Evolutionary conservation across 2,797 vertebrate species (phyloP), one percentile per base, ranked within the genome.

Genomic region (Spinus olivaceus): DNA sequence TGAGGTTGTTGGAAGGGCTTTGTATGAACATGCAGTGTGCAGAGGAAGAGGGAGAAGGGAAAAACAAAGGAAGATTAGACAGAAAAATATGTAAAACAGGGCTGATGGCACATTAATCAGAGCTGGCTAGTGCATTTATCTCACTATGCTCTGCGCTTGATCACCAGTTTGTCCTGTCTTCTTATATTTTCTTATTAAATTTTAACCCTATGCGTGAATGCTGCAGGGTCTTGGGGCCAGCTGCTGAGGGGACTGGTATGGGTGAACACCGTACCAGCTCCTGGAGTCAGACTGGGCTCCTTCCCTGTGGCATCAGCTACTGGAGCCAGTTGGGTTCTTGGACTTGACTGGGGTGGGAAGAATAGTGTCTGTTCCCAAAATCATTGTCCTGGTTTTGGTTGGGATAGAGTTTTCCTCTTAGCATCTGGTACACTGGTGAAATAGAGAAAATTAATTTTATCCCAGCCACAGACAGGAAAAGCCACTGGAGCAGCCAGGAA

Each of bases 181-280:
- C 15, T 57, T 12, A 13, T 54, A 56, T 49, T 25, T 70, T 61
- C 61, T 41, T 61, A 35, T 14, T 69, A 61, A 47, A 69, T 8
- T 1, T 53, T 64, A 83, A 32, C 8, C 12, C 10, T 41, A 9
- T 60, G 4, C 7, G 17, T 60, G 22, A 41, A 9, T 35, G 30
- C 18, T 66, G 15, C 33, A 69, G 10, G 25, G 8, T 32, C 13
- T 35, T 35, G 15, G 12, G 32, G 18, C 3, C 49, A 63, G 47
- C 9, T 70, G 1, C 24, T 59, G 47, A 20, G 10, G 7, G 9
- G 2, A 41, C 7, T 0, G 0, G 4, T 0, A 2, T 19, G 12
- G 32, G 3, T 28, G 18, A 35, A 39, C 6, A 5, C 2, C 3
- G 2, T 60, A 53, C 8, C 69, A 69, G 13, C 5, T 66, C 21